Base-by-base conservation (phyloP, 1,140 invertebrate genomes). In the Drosophila chauvacae region DNA sequence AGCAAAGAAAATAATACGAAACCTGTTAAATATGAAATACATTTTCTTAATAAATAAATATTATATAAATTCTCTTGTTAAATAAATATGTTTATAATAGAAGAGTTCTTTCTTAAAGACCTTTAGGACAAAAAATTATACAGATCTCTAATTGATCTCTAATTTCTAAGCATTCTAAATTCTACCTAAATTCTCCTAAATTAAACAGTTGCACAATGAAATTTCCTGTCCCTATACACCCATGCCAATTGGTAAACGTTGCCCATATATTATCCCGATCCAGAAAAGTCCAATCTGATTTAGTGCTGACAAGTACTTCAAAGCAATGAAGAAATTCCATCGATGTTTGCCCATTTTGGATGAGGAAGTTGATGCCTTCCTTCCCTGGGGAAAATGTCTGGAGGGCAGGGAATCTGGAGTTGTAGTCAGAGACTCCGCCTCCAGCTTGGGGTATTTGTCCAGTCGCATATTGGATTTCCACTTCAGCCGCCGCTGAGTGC, bases 401-500 rank as follows among this genome's bases (percentile, higher is more conserved):
- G 3, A 45, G 35, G 41, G 33, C 59, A 26, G 58, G 42, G 66
- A 69, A 35, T 53, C 5, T 53, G 13, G 28, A 53, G 30, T 35
- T 11, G 18, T 30, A 30, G 30, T 30, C 30, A 30, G 30, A 30
- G 30, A 45, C 39, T 42, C 63, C 63, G 51, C 37, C 63, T 55
- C 30, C 64, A 30, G 60, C 59, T 55, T 50, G 51, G 65, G 73
- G 83, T 62, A 86, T 72, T 41, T 60, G 37, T 47, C 56, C 45
- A 80, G 66, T 88, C 76, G 76, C 28, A 69, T 53, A 72, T 53
- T 68, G 41, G 28, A 53, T 57, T 57, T 53, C 44, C 26, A 63
- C 30, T 60, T 56, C 14, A 18, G 9, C 42, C 69, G 13, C 37
- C 37, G 44, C 65, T 88, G 83, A 87, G 83, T 88, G 83, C 83